phyloP scores from a whole-genome alignment of 2,888 invertebrate species.

The Zelleria hepariella region DNA sequence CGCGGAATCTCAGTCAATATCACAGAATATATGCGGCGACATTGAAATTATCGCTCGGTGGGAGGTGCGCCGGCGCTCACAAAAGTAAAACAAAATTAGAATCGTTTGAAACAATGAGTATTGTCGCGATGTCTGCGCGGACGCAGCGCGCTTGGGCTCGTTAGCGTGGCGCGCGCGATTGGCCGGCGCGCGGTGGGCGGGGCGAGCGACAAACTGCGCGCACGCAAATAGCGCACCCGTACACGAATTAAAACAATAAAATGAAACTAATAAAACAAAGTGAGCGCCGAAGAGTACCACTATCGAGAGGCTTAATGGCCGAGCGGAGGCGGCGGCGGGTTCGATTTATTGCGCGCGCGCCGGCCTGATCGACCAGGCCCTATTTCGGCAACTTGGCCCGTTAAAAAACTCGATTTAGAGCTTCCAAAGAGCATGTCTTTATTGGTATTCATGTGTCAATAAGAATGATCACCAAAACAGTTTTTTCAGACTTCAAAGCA shows the following conservation, averaged over 20 bases:
- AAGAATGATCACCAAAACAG: background rate
- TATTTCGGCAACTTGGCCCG: background rate
- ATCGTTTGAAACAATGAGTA: conserved; percentile 65
- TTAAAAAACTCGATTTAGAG: background rate
- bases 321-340: conserved; percentile 47
- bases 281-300: conserved; percentile 57
- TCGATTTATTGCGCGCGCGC: conserved; percentile 46
- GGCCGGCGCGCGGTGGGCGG: conserved; percentile 53
- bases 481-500: background rate
- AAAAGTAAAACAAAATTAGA: conserved; percentile 60
- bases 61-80: conserved; percentile 48
- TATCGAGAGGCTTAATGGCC: conserved; percentile 65
- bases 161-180: conserved; percentile 46
- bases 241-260: conserved; percentile 72
- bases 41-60: conserved; percentile 68
- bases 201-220: conserved; percentile 64
- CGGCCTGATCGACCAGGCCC: conserved; percentile 1
- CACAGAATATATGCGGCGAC: conserved; percentile 58
- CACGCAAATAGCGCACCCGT: conserved; percentile 70
- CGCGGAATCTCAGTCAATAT: conserved; percentile 68
- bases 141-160: conserved; percentile 26
- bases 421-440: background rate
- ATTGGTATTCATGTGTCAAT: background rate
- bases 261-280: conserved; percentile 69
- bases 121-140: conserved; percentile 46